These are phyloP conservation scores for Entomobrya proxima DNA, from an alignment of 2,888 invertebrate species.

Conservation along the genomic window DNA sequence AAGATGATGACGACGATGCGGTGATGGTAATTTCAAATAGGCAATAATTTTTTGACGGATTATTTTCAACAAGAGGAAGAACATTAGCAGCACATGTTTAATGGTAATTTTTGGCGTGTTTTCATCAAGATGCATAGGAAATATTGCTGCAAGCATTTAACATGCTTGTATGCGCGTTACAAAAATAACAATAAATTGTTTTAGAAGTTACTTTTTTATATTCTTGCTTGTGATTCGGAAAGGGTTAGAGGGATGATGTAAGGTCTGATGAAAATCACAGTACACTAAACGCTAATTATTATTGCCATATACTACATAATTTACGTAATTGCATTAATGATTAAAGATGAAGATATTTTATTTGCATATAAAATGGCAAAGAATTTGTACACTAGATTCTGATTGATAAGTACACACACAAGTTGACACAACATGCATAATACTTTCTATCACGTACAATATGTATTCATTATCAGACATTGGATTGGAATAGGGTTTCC, in stretches of 20 bases:
- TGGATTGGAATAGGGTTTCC: background rate
- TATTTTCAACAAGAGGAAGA: slow-evolving; percentile 11
- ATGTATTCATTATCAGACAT: background rate
- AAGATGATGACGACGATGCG: slow-evolving; percentile 12
- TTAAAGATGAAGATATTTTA: slow-evolving; percentile 17
- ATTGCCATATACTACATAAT: background rate
- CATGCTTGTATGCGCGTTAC: background rate
- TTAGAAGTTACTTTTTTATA: background rate
- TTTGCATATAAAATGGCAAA: slow-evolving; percentile 26
- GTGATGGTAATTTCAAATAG: background rate
- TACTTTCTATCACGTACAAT: slow-evolving; percentile 29
- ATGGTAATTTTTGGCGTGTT: slow-evolving; percentile 4
- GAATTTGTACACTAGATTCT: background rate
- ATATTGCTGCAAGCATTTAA: background rate
- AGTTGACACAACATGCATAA: background rate
- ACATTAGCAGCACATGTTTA: background rate
- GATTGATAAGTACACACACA: background rate
- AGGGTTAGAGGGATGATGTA: background rate
- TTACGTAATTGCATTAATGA: slow-evolving; percentile 34
- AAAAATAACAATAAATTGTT: slow-evolving; percentile 31
- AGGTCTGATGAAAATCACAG: slow-evolving; percentile 9
- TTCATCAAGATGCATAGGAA: no score
- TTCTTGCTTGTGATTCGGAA: background rate
- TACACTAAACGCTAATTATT: slow-evolving; percentile 24
- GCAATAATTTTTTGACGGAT: slow-evolving; percentile 10